phyloP scores from a whole-genome alignment of 2,888 invertebrate species.

The Dynastes hyllus region DNA sequence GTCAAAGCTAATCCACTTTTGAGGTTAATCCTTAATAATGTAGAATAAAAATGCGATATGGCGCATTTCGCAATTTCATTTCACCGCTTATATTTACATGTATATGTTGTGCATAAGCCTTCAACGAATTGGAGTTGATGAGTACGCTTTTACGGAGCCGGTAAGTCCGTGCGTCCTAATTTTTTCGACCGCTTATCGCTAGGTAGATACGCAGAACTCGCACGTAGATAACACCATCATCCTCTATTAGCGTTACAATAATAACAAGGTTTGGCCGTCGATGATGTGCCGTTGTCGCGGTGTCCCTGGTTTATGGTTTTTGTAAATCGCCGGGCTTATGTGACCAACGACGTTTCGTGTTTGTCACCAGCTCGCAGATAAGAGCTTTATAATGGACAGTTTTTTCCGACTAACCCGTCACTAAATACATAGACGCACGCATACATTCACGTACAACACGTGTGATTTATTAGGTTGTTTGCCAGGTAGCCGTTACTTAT shows the following conservation, averaged over 20 bases:
- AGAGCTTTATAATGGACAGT: conserved; percentile 37
- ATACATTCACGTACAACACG: conserved; percentile 6
- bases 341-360: conserved; percentile 30
- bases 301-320: not conserved
- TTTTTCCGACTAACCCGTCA: conserved; percentile 30
- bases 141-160: not conserved
- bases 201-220: not conserved
- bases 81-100: not conserved
- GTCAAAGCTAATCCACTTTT: too few species aligned
- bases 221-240: conserved; percentile 7
- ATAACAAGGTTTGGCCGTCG: conserved; percentile 20
- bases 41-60: too few species aligned
- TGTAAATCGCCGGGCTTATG: conserved; percentile 27
- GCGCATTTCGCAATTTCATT: not conserved
- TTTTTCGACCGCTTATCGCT: conserved; percentile 10
- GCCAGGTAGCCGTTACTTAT: conserved; percentile 38
- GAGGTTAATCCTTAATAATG: too few species aligned
- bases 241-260: conserved; percentile 8
- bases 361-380: conserved; percentile 36
- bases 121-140: conserved; percentile 7
- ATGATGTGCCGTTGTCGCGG: not conserved
- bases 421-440: conserved; percentile 17
- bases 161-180: conserved; percentile 1
- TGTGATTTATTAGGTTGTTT: conserved; percentile 41
- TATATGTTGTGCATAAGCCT: not conserved